These are phyloP conservation scores for Spongilla lacustris DNA, from an alignment of 37 sponge, comb jelly and placozoan species.

Conservation along the genomic window DNA sequence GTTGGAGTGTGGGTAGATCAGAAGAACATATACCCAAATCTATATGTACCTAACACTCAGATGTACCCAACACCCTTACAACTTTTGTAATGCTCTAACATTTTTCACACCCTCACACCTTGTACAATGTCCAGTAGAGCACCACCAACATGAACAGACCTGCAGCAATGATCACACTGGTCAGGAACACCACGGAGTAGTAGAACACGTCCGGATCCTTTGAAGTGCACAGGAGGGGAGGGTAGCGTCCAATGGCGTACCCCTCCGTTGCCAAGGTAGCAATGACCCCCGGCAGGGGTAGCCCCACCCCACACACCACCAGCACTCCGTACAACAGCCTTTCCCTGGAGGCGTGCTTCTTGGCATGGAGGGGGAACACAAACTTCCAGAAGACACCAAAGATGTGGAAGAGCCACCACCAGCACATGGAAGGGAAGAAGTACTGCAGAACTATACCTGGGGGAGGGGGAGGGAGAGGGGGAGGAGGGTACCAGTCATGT, in stretches of 20 bases:
- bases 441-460: neutral
- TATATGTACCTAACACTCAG: neutral
- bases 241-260: neutral
- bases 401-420: neutral
- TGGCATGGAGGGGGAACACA: neutral
- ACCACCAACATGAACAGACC: neutral
- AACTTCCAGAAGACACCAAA: neutral
- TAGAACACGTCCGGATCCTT: neutral
- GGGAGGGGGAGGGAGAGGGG: neutral
- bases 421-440: neutral
- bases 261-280: neutral
- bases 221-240: neutral
- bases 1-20: too few relatives aligned
- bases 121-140: neutral
- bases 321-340: neutral
- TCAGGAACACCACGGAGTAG: neutral
- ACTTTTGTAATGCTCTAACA: too few relatives aligned
- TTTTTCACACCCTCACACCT: neutral
- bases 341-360: neutral
- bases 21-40: too few relatives aligned
- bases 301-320: neutral
- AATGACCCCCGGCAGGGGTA: neutral
- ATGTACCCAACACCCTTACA: neutral
- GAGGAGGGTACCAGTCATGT: neutral
- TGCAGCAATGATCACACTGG: neutral